These are phyloP conservation scores for Dinoponera quadriceps DNA, from an alignment of 1,140 invertebrate genomes.

Conservation along the genomic window DNA sequence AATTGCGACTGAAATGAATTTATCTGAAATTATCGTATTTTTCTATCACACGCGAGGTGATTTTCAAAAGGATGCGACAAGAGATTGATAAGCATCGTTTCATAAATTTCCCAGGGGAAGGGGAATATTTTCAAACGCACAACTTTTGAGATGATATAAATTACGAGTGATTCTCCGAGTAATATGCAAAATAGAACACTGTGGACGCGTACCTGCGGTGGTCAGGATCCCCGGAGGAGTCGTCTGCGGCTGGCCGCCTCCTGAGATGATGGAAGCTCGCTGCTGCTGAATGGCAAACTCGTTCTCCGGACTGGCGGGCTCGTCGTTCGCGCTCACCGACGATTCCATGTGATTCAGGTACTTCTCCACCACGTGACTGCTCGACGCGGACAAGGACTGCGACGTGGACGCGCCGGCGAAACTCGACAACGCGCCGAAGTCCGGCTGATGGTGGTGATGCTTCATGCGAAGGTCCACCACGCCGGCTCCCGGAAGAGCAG, in stretches of 20 bases:
- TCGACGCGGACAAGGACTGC: conserved; percentile 86
- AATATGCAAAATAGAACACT: neutral
- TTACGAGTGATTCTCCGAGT: neutral
- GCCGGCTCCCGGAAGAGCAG: conserved; percentile 75
- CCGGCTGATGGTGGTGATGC: conserved; percentile 81
- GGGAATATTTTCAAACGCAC: no score
- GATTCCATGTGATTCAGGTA: conserved; percentile 87
- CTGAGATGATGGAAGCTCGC: conserved; percentile 85
- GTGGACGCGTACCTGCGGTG: conserved; percentile 76
- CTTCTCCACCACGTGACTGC: conserved; percentile 87
- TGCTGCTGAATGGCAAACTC: conserved; percentile 83
- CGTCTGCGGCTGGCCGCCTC: conserved; percentile 76
- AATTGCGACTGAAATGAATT: no score
- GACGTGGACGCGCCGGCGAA: conserved; percentile 78
- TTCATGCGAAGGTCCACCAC: conserved; percentile 85
- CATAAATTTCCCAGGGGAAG: no score
- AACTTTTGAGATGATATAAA: no score
- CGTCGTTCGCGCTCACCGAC: conserved; percentile 69
- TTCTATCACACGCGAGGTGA: no score
- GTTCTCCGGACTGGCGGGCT: conserved; percentile 80
- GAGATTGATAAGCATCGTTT: no score
- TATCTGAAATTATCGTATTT: no score
- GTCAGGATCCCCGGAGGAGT: conserved; percentile 64
- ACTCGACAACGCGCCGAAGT: conserved; percentile 77
- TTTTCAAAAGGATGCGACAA: no score